These are phyloP conservation scores for Solenodon paradoxus DNA, from an alignment of 2,113 vertebrate genomes.

Conservation along the genomic window DNA sequence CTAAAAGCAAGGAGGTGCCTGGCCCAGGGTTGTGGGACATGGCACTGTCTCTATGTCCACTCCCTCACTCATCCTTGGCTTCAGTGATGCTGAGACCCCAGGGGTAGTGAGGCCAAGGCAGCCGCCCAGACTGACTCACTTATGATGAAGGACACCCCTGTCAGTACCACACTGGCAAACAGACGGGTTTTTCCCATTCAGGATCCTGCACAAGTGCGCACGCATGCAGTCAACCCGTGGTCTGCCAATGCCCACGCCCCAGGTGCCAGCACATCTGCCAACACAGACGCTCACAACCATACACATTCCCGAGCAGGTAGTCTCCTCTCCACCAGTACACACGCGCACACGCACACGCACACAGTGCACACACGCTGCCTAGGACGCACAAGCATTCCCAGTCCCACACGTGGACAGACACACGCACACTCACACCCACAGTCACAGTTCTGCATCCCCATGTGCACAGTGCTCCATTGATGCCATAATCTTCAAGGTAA, in stretches of 20 bases:
- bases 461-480: fast-evolving
- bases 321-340: background rate
- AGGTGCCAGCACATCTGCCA: constrained; percentile 59
- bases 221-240: background rate
- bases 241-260: constrained; percentile 43
- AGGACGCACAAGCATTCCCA: background rate
- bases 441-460: background rate
- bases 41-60: background rate
- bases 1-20: background rate
- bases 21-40: background rate
- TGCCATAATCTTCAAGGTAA: background rate
- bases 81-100: background rate
- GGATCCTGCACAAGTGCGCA: background rate
- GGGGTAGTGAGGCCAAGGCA: background rate
- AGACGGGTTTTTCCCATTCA: background rate
- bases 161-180: background rate
- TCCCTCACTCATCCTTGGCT: background rate
- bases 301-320: background rate
- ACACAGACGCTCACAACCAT: background rate
- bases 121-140: background rate
- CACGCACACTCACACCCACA: background rate
- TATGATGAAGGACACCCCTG: background rate
- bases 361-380: background rate
- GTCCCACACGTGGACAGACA: background rate
- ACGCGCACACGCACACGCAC: fast-evolving